Evolutionary conservation across 2,113 vertebrate species (phyloP).

Genomic region (Lates calcarifer): DNA sequence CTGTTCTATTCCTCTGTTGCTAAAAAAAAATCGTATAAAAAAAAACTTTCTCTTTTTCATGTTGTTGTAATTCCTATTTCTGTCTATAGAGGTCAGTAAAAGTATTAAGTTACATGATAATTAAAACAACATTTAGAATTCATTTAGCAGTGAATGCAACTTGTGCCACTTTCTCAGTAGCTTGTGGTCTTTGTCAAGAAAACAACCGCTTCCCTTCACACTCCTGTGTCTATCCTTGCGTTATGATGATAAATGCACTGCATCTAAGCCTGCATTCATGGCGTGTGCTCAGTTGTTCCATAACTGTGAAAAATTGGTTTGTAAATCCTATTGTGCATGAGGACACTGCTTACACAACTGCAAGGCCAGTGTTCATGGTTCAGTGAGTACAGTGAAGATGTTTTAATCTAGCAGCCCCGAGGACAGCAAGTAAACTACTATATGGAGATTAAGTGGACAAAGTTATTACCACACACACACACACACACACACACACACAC

Average conservation of each 20-base stretch:
- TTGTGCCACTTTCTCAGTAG: neutral
- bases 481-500: neutral
- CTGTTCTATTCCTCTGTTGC: neutral
- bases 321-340: slow-evolving; percentile 18
- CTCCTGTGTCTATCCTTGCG: neutral
- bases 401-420: slow-evolving; percentile 27
- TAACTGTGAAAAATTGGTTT: slow-evolving; percentile 52
- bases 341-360: slow-evolving; percentile 17
- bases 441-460: slow-evolving; percentile 51
- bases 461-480: slow-evolving; percentile 28
- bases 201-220: neutral
- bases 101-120: no score
- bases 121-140: neutral
- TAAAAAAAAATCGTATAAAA: neutral
- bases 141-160: neutral
- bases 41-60: neutral
- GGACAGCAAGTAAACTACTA: slow-evolving; percentile 29
- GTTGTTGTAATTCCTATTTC: neutral
- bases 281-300: slow-evolving; percentile 9
- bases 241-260: slow-evolving; percentile 20
- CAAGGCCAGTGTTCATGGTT: slow-evolving; percentile 25
- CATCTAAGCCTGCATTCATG: neutral
- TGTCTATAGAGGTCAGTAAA: neutral
- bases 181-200: neutral
- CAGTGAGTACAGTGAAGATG: slow-evolving; percentile 34